Evolutionary conservation across 2,113 vertebrate genomes (phyloP).

Genomic region (Spea bombifrons): DNA sequence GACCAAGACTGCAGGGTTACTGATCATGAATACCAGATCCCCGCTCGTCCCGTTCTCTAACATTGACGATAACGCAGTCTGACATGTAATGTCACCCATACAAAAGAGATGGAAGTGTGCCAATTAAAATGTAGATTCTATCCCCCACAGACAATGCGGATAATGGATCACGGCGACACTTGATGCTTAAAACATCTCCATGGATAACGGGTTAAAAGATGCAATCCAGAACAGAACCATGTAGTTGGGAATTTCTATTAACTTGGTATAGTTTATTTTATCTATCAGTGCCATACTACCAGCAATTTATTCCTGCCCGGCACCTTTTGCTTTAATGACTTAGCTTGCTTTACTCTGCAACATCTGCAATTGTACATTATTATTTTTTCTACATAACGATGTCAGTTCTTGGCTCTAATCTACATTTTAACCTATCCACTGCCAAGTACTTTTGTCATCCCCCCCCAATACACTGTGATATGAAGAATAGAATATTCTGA

Average conservation of each 20-base stretch:
- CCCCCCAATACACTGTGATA: neutral
- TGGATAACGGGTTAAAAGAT: neutral
- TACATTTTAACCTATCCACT: neutral
- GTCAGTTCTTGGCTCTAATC: neutral
- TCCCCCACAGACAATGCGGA: neutral
- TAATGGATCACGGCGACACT: neutral
- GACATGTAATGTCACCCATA: constrained; percentile 46
- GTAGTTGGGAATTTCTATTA: neutral
- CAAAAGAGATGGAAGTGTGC: constrained; percentile 9
- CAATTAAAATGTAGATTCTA: neutral
- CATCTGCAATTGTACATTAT: neutral
- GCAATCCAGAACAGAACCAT: neutral
- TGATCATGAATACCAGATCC: constrained; percentile 26
- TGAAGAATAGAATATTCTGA: neutral
- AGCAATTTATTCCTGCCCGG: neutral
- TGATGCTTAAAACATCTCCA: neutral
- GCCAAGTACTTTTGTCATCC: neutral
- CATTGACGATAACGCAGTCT: constrained; percentile 34
- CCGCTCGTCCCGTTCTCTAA: neutral
- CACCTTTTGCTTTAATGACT: neutral
- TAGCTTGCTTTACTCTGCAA: neutral
- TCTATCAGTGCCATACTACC: neutral
- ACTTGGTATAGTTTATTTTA: neutral
- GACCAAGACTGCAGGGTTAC: constrained; percentile 32
- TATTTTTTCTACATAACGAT: neutral